Base-by-base conservation (phyloP, 2,113 vertebrate species). In the Catagonus wagneri region DNA sequence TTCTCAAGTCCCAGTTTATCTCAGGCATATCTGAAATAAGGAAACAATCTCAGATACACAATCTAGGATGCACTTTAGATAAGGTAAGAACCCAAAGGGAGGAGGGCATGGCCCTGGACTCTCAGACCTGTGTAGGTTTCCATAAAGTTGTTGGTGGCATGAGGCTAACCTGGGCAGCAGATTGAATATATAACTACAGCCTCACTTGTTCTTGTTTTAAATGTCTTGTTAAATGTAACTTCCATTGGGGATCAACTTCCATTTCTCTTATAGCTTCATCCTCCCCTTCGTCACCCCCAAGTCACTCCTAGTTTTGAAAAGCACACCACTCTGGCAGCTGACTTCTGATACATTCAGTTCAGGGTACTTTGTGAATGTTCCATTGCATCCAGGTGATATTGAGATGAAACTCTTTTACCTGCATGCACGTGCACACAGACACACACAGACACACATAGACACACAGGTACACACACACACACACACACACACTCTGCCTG, bases 1-100 rank as follows among this genome's bases (percentile, higher is more conserved):
- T 94, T 68, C 92, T 65, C 23, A 56, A 29, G 76, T 89, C 69
- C 58, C 36, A 84, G 29, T 84, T 44, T 63, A 44, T 91, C 89
- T 72, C 54, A 54, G 92, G 69, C 69, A 61, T 63, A 69, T 72
- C 65, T 83, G 36, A 83, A 83, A 81, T 81, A 80, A 22, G 20
- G 63, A 65, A 84, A 84, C 29, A 65, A 79, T 89, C 36, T 79
- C 56, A 66, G 58, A 34, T 78, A n/a, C 56, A 58, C 36, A 50
- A 63, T 76, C 29, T n/a, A 50, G 56, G 58, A 92, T 63, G 56
- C 65, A 65, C 56, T 63, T 92, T 44, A 92, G 68, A 89, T 63
- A 76, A 65, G 65, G 23, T 63, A 63, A 39, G 3, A 3, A 8
- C 44, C 44, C 44, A 44, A 44, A 44, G 44, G 44, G 44, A 44